These are phyloP conservation scores for Sparus aurata DNA, from an alignment of 2,797 vertebrate genomes.

Conservation along the genomic window DNA sequence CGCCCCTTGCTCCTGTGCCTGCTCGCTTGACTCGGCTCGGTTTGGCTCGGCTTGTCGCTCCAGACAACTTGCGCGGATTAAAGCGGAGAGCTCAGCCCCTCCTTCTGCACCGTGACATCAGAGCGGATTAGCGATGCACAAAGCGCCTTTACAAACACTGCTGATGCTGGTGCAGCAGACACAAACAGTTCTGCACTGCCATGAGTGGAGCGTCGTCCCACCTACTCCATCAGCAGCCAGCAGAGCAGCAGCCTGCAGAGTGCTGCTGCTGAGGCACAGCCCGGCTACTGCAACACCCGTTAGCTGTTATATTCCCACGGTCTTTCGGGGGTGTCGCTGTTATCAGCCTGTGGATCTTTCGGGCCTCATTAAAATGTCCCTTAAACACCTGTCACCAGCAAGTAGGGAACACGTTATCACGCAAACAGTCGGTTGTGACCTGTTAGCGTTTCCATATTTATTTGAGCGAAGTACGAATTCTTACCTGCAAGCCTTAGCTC, in stretches of 20 bases:
- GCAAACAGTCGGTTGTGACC: fast-evolving
- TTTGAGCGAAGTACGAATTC: neutral
- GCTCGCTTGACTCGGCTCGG: slow-evolving; percentile 39
- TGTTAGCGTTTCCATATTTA: fast-evolving
- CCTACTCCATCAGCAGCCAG: slow-evolving; percentile 38
- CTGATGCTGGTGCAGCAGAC: slow-evolving; percentile 47
- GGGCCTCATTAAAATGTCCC: no score
- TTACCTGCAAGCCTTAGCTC: neutral
- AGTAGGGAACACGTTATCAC: neutral
- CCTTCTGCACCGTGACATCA: slow-evolving; percentile 83
- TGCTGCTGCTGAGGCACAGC: slow-evolving; percentile 17
- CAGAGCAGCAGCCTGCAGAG: slow-evolving; percentile 27
- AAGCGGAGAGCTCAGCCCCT: slow-evolving; percentile 73
- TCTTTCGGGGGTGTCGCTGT: slow-evolving; percentile 60
- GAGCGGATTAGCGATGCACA: slow-evolving; percentile 84
- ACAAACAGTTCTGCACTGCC: slow-evolving; percentile 21
- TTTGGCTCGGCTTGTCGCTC: slow-evolving; percentile 48
- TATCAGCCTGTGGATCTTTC: neutral
- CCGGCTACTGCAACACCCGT: slow-evolving; percentile 38
- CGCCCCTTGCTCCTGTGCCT: slow-evolving; percentile 34
- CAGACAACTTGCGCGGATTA: slow-evolving; percentile 78
- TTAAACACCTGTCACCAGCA: neutral
- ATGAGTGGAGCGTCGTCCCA: slow-evolving; percentile 37
- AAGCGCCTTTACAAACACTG: slow-evolving; percentile 77
- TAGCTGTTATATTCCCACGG: neutral